phyloP scores from a whole-genome alignment of 2,113 vertebrate genomes.

The Microcebus murinus region DNA sequence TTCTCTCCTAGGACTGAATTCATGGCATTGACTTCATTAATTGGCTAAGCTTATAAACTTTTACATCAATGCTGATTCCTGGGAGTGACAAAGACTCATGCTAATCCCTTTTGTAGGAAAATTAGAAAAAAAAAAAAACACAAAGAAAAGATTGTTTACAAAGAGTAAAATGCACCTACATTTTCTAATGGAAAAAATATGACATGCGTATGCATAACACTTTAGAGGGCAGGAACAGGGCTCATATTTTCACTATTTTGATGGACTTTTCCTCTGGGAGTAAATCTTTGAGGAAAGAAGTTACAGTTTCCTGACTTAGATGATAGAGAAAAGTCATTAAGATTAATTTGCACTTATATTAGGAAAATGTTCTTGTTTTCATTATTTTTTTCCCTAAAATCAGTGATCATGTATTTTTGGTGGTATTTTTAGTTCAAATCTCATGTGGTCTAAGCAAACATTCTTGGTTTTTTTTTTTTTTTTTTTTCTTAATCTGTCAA shows the following conservation, averaged over 20 bases:
- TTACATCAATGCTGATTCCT: background rate
- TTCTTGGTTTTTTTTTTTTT: conserved; percentile 37
- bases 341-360: background rate
- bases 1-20: background rate
- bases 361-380: background rate
- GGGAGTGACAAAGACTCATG: background rate
- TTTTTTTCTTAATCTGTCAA: conserved; percentile 57
- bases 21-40: background rate
- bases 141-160: background rate
- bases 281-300: conserved; percentile 9
- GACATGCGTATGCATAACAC: background rate
- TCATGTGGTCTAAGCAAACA: conserved; percentile 17
- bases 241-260: background rate
- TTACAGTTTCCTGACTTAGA: conserved; percentile 24
- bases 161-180: background rate
- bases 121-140: background rate
- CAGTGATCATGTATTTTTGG: background rate
- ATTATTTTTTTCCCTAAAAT: background rate
- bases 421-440: conserved; percentile 1
- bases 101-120: conserved; percentile 22
- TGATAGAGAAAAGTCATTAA: background rate
- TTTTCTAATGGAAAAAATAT: conserved; percentile 54
- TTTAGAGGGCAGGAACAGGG: background rate
- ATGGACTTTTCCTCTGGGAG: background rate
- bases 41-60: conserved; percentile 36